Evolutionary conservation across 2,113 vertebrate species (phyloP).

Genomic region (Bungarus multicinctus): DNA sequence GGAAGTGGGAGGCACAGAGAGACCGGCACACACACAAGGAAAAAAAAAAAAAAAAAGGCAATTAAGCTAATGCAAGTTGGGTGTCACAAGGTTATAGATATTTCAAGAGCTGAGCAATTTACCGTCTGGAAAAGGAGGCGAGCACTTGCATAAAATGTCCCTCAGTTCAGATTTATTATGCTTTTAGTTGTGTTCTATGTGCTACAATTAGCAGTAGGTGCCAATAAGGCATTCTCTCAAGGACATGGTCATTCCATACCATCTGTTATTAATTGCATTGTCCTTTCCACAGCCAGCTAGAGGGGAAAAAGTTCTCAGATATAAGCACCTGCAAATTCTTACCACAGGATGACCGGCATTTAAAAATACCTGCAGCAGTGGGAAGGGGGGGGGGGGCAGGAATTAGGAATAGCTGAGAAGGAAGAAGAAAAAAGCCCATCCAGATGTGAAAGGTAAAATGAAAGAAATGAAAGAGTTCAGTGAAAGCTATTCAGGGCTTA

Average conservation of each 20-base stretch:
- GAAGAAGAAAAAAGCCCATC: background rate
- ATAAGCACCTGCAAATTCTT: constrained; percentile 75
- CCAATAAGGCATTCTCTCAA: constrained; percentile 89
- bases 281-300: constrained; percentile 80
- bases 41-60: constrained; percentile 71
- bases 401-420: background rate
- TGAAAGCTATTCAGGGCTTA: constrained; percentile 12
- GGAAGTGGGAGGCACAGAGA: background rate
- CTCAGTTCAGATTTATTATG: constrained; percentile 93
- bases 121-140: constrained; percentile 85
- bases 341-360: constrained; percentile 64
- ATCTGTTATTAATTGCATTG: constrained; percentile 94
- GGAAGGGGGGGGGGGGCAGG: background rate
- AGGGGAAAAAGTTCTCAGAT: constrained; percentile 73
- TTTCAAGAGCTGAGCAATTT: constrained; percentile 97
- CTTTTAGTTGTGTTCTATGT: constrained; percentile 96
- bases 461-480: constrained; percentile 11
- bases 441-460: constrained; percentile 29
- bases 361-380: constrained; percentile 58
- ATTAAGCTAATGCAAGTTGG: constrained; percentile 93
- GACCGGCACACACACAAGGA: constrained; percentile 12
- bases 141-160: constrained; percentile 90
- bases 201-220: constrained; percentile 94
- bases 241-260: constrained; percentile 89
- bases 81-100: constrained; percentile 97